phyloP scores from a whole-genome alignment of 2,797 vertebrate species.

The Brachymystax lenok region DNA sequence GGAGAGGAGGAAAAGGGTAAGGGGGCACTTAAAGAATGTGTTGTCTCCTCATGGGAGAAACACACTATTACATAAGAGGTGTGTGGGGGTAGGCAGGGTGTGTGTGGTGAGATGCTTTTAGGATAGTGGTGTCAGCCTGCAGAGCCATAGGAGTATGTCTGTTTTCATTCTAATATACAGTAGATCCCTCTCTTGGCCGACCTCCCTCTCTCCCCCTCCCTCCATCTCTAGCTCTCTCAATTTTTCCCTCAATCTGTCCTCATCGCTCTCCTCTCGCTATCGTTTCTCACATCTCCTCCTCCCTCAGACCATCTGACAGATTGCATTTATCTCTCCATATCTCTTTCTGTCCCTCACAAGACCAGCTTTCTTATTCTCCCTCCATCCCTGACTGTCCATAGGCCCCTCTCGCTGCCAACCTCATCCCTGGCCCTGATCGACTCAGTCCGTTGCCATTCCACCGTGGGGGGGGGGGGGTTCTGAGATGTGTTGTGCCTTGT shows the following conservation, averaged over 20 bases:
- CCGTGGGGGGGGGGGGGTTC: no score
- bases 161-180: constrained; percentile 61
- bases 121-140: constrained; percentile 11
- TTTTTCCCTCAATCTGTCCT: constrained; percentile 64
- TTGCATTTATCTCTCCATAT: constrained; percentile 57
- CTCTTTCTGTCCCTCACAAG: constrained; percentile 13
- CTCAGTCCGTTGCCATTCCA: no score
- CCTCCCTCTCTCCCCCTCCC: constrained; percentile 41
- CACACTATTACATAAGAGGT: neutral
- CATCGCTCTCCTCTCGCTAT: constrained; percentile 42
- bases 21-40: constrained; percentile 19
- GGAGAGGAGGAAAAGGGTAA: constrained; percentile 10
- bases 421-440: neutral
- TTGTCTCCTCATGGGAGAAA: constrained; percentile 23
- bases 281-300: constrained; percentile 39
- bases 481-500: no score
- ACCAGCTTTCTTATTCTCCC: neutral
- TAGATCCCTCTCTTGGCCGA: constrained; percentile 58
- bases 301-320: constrained; percentile 71
- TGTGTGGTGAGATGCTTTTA: constrained; percentile 23
- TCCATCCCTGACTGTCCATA: neutral
- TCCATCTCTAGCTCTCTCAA: constrained; percentile 55
- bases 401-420: neutral
- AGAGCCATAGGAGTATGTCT: constrained; percentile 42
- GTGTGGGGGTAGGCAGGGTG: constrained; percentile 40